Evolutionary conservation across 1,140 invertebrate species (phyloP).

Genomic region (Drosophila ironensis): DNA sequence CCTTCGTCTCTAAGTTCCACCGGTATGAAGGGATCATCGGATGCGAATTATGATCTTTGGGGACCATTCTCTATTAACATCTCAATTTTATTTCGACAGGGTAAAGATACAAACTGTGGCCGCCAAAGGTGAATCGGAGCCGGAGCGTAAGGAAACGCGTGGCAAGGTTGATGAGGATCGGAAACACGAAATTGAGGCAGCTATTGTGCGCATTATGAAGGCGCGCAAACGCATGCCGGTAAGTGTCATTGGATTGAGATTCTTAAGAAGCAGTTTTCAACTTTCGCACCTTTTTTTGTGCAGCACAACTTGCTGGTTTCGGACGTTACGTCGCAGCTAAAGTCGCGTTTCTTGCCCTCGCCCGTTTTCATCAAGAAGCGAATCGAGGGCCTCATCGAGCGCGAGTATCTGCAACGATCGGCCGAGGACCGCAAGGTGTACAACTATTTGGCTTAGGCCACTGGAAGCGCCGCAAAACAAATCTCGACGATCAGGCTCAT

Average conservation of each 20-base stretch:
- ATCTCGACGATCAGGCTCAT: constrained; percentile 6
- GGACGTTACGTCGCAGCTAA: constrained; percentile 98
- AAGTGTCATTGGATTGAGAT: constrained; percentile 66
- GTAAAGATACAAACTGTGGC: constrained; percentile 97
- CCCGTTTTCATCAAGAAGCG: constrained; percentile 99
- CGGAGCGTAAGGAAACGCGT: constrained; percentile 97
- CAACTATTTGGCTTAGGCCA: constrained; percentile 93
- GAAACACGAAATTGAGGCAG: constrained; percentile 99
- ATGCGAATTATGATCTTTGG: too few relatives aligned
- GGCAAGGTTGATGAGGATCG: constrained; percentile 99
- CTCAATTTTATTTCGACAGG: too few relatives aligned
- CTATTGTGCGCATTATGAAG: constrained; percentile 99
- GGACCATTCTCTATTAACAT: too few relatives aligned
- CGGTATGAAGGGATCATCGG: too few relatives aligned
- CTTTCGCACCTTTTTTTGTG: constrained; percentile 10
- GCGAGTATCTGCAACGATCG: constrained; percentile 98
- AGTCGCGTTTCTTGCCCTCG: constrained; percentile 97
- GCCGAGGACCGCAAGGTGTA: constrained; percentile 97
- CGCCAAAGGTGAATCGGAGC: constrained; percentile 98
- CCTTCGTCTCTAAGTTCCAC: constrained; percentile 98
- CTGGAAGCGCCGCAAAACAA: neutral
- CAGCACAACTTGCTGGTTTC: constrained; percentile 97
- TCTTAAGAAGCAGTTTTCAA: neutral
- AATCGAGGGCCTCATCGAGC: constrained; percentile 99
- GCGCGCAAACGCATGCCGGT: constrained; percentile 96